Conservation (phyloP, 2,888 invertebrate species). For the Eristalinus sepulchralis region DNA sequence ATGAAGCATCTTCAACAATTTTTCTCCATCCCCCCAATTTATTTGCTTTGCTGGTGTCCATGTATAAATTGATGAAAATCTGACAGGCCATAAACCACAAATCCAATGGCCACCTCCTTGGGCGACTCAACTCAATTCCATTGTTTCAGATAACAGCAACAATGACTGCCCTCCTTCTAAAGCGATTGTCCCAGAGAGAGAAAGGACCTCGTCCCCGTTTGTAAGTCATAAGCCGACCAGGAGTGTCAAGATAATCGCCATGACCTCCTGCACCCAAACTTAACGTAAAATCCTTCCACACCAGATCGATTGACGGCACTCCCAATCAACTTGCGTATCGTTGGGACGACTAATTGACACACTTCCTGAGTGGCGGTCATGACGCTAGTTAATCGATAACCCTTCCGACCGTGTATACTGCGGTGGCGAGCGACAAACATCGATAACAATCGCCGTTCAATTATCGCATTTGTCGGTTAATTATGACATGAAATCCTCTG, state of each 20-base stretch:
- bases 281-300: background rate
- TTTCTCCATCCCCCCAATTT: no score
- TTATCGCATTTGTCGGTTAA: conserved; percentile 13
- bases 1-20: no score
- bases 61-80: no score
- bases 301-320: background rate
- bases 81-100: no score
- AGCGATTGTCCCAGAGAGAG: background rate
- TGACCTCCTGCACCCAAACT: background rate
- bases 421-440: background rate
- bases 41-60: no score
- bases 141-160: no score
- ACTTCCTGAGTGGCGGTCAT: background rate
- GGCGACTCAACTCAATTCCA: no score
- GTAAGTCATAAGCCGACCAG: background rate
- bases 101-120: no score
- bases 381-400: background rate
- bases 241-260: background rate
- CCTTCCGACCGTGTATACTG: background rate
- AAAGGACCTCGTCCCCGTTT: background rate
- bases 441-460: conserved; percentile 5
- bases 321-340: background rate
- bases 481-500: conserved; percentile 1
- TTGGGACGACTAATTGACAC: background rate
- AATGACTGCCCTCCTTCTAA: background rate